Evolutionary conservation across 2,888 invertebrate genomes (phyloP), one percentile per base, ranked within the genome.

Genomic region (Crocallis elinguaria): DNA sequence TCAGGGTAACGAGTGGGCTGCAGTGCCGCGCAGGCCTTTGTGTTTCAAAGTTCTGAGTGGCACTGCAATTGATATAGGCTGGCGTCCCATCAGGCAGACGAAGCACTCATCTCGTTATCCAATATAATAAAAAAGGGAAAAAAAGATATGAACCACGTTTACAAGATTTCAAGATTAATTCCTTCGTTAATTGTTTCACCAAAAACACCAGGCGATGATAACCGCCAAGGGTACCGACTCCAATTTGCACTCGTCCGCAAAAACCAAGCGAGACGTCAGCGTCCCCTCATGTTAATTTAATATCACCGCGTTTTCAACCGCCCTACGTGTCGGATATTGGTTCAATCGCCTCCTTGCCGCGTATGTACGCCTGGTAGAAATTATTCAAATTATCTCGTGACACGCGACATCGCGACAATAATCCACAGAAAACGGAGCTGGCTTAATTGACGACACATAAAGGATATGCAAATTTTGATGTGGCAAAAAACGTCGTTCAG

Each of bases 231-330:
- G 35, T 75, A 7, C 59, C 57, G 49, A 49, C 59, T 71, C 11
- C 71, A 79, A 80, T 79, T 77, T 77, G 72, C 73, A 75, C 51
- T 63, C 67, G 61, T 57, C 66, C 65, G 64, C 62, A 64, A 60
- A 57, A 51, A 58, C 66, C 56, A 19, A 37, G 61, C 64, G 66
- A 67, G 62, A 75, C 67, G 76, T 74, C 75, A 71, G 70, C 69
- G 74, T 73, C 67, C 74, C 70, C 73, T 77, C 79, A 80, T 81
- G 85, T 77, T 86, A 85, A 86, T 84, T 84, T 80, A 82, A 87
- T 86, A 84, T 77, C 67, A 9, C 12, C n/a, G 64, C 67, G 74
- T 73, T 71, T 71, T 73, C 67, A 69, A 69, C 74, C 72, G 62
- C 66, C 65, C 67, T 73, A 69, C 76, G 67, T 62, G 66, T 61